Evolutionary conservation across 2,113 vertebrate species (phyloP).

Genomic region (Tragelaphus imberbis): DNA sequence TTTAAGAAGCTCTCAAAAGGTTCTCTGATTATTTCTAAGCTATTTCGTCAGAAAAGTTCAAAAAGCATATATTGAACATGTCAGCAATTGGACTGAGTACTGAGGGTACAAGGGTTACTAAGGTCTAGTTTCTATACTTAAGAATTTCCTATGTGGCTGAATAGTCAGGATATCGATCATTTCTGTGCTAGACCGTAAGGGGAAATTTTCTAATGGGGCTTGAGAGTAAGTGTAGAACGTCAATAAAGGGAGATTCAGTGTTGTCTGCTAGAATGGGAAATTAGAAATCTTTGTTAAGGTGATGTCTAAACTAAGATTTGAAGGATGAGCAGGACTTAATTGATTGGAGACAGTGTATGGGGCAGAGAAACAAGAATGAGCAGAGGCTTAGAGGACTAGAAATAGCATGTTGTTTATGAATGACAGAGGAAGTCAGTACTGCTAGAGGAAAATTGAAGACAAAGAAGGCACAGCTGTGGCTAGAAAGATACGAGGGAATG

Average conservation of each 20-base stretch:
- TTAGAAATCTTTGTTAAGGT: neutral
- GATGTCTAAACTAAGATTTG: neutral
- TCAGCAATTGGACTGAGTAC: neutral
- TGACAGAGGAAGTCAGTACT: neutral
- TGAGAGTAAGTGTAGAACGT: neutral
- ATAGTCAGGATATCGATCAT: neutral
- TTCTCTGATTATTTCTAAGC: neutral
- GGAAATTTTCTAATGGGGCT: neutral
- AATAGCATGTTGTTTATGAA: neutral
- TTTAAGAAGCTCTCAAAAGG: neutral
- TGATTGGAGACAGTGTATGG: neutral
- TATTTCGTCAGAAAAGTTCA: neutral
- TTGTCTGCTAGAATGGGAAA: neutral
- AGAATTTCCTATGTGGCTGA: neutral
- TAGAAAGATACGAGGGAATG: neutral
- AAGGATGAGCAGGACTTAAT: neutral
- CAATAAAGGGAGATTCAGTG: neutral
- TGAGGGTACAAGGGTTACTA: neutral
- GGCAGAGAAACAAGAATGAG: neutral
- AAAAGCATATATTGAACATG: neutral
- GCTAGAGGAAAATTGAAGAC: neutral
- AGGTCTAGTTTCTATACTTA: neutral
- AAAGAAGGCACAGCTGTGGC: neutral
- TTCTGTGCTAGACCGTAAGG: neutral
- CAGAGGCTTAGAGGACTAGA: neutral